phyloP scores from a whole-genome alignment of 2,888 invertebrate genomes.

The Thereva nobilitata region DNA sequence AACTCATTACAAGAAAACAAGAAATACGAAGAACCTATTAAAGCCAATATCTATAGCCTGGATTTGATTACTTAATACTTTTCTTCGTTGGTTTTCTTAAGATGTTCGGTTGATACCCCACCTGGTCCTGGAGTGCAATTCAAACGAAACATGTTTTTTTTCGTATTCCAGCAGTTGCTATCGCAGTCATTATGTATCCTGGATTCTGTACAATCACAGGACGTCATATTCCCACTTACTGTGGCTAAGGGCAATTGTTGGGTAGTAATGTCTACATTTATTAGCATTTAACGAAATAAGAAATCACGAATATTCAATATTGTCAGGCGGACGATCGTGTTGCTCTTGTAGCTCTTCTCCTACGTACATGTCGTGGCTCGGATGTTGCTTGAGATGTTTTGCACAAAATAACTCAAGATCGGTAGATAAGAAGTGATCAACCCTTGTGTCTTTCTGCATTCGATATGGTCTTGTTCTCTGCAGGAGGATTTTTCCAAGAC shows the following conservation, averaged over 20 bases:
- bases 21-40: constrained; percentile 16
- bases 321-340: constrained; percentile 33
- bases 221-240: constrained; percentile 28
- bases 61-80: constrained; percentile 23
- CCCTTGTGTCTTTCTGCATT: constrained; percentile 5
- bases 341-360: constrained; percentile 26
- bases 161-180: neutral
- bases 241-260: constrained; percentile 30
- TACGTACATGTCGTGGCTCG: constrained; percentile 8
- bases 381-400: constrained; percentile 27
- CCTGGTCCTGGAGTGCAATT: constrained; percentile 11
- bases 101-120: constrained; percentile 10
- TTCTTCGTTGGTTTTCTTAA: constrained; percentile 11
- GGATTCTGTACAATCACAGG: constrained; percentile 22
- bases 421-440: constrained; percentile 15
- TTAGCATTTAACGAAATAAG: constrained; percentile 39
- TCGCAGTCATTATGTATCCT: neutral
- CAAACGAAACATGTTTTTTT: constrained; percentile 28
- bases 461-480: neutral
- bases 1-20: no score
- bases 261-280: constrained; percentile 37
- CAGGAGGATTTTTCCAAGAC: no score
- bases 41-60: constrained; percentile 9
- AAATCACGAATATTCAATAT: constrained; percentile 39
- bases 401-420: constrained; percentile 38